These are phyloP conservation scores for Tribolium castaneum DNA, from an alignment of 1,140 invertebrate species.

Conservation along the genomic window DNA sequence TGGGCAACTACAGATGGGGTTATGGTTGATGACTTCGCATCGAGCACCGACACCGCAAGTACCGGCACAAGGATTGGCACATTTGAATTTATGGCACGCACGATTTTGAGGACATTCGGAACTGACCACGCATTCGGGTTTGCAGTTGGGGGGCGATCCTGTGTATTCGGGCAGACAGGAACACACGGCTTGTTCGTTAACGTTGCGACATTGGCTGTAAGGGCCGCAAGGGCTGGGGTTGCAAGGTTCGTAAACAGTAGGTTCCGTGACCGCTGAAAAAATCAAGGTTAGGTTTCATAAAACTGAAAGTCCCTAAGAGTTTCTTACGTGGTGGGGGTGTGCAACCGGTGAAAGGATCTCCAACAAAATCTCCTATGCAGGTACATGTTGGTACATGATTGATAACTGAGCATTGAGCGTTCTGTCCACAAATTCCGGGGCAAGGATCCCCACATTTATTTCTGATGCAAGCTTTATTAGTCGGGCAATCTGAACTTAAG, in stretches of 20 bases:
- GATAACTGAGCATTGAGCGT: slow-evolving; percentile 82
- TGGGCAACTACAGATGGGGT: slow-evolving; percentile 80
- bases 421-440: slow-evolving; percentile 81
- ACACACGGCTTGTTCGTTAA: slow-evolving; percentile 72
- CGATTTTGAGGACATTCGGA: slow-evolving; percentile 76
- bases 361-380: slow-evolving; percentile 78
- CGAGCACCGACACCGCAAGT: slow-evolving; percentile 77
- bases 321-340: slow-evolving; percentile 56
- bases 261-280: slow-evolving; percentile 61
- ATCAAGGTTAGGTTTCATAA: slow-evolving; percentile 27
- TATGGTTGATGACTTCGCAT: slow-evolving; percentile 76
- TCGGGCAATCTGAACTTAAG: slow-evolving; percentile 80
- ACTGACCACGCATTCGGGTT: slow-evolving; percentile 79
- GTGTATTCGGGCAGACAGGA: slow-evolving; percentile 73
- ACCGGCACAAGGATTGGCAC: slow-evolving; percentile 77
- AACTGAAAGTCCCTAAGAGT: slow-evolving; percentile 56
- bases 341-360: slow-evolving; percentile 73
- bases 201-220: slow-evolving; percentile 73
- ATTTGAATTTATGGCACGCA: slow-evolving; percentile 79
- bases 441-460: slow-evolving; percentile 86
- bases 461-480: slow-evolving; percentile 79
- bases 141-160: slow-evolving; percentile 76
- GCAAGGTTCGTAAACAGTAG: slow-evolving; percentile 69
- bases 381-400: slow-evolving; percentile 84
- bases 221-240: slow-evolving; percentile 77